These are phyloP conservation scores for Gymnocephalus cernua DNA, from an alignment of 2,113 vertebrate genomes.

Conservation along the genomic window DNA sequence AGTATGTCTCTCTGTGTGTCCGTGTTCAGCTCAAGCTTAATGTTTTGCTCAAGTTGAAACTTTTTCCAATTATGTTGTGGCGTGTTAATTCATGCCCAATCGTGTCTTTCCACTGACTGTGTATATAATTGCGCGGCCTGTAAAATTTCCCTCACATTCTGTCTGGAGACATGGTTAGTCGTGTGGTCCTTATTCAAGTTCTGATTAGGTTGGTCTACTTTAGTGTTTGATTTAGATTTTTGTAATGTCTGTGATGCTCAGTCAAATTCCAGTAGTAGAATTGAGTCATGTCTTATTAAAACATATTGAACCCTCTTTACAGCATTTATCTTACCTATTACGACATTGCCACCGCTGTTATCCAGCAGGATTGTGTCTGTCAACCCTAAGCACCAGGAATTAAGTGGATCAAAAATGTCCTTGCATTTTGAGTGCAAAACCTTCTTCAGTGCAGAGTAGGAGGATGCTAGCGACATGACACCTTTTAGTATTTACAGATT, in stretches of 20 bases:
- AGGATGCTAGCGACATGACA: not conserved
- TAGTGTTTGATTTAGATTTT: not conserved
- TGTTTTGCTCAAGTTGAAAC: not conserved
- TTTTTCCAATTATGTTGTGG: not conserved
- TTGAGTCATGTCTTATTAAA: not conserved
- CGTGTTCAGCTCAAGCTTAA: not conserved
- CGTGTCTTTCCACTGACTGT: not conserved
- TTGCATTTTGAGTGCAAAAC: not conserved
- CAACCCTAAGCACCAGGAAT: conserved; percentile 36
- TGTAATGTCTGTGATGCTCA: not conserved
- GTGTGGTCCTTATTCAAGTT: too few species aligned
- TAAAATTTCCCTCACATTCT: not conserved
- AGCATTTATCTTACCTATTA: not conserved
- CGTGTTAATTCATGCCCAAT: not conserved
- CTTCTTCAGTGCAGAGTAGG: not conserved
- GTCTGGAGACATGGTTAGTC: not conserved
- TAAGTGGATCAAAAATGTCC: conserved; percentile 10
- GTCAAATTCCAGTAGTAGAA: not conserved
- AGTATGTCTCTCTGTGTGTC: not conserved
- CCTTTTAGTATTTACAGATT: conserved; percentile 50
- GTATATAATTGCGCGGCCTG: too few species aligned
- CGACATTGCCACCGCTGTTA: conserved; percentile 26
- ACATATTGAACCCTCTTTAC: not conserved
- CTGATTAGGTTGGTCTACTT: not conserved
- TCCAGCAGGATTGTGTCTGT: conserved; percentile 8